Conservation (phyloP, 2,888 invertebrate species). For the Drosophila putrida region DNA sequence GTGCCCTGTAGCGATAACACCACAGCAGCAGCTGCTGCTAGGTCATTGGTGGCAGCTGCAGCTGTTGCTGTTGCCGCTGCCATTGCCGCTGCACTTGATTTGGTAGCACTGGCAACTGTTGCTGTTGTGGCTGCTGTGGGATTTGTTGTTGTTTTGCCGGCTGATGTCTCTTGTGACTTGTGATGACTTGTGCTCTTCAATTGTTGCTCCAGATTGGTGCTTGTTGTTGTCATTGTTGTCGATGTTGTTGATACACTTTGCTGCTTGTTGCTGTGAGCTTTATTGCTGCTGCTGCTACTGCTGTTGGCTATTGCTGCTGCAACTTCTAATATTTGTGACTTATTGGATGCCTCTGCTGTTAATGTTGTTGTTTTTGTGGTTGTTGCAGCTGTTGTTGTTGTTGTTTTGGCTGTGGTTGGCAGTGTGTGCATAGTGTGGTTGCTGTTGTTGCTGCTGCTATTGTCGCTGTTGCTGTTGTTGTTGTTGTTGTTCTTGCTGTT, state of each 20-base stretch:
- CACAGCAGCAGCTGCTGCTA: constrained; percentile 88
- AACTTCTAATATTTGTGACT: constrained; percentile 39
- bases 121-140: constrained; percentile 28
- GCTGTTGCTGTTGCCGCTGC: constrained; percentile 74
- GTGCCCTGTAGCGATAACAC: constrained; percentile 93
- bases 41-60: constrained; percentile 86
- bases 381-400: constrained; percentile 21
- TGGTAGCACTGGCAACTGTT: constrained; percentile 40
- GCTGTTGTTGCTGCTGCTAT: constrained; percentile 27
- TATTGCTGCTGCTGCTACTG: constrained; percentile 22
- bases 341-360: constrained; percentile 22
- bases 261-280: constrained; percentile 26
- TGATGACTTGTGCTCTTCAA: constrained; percentile 29
- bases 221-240: constrained; percentile 39
- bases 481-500: constrained; percentile 31
- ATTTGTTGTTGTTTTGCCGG: constrained; percentile 40
- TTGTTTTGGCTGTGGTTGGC: constrained; percentile 16
- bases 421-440: constrained; percentile 15
- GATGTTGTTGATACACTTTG: constrained; percentile 34
- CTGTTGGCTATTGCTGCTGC: constrained; percentile 24
- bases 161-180: constrained; percentile 35
- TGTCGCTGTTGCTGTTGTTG: constrained; percentile 30
- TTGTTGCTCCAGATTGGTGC: constrained; percentile 30
- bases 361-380: constrained; percentile 24
- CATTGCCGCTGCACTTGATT: constrained; percentile 65